Evolutionary conservation across 1,140 invertebrate species (phyloP).

Genomic region (Dreissena polymorpha): DNA sequence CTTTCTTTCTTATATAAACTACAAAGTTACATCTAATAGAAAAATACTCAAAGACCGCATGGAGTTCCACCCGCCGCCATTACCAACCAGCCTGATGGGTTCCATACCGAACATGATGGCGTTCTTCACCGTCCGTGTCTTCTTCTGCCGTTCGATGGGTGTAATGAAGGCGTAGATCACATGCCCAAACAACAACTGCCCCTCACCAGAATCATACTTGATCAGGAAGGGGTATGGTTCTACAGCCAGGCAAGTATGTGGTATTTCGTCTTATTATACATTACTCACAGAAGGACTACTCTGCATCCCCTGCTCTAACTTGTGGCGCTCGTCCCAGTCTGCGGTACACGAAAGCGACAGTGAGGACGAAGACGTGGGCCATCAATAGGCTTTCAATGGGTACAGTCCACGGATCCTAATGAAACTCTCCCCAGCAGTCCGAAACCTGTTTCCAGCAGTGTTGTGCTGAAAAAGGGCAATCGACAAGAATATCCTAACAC

Average conservation of each 20-base stretch:
- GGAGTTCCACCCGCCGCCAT: no score
- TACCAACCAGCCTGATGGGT: no score
- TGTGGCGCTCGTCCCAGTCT: background rate
- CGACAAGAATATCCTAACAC: background rate
- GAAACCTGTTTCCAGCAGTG: slow-evolving; percentile 2
- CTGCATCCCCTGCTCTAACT: background rate
- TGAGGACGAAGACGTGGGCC: background rate
- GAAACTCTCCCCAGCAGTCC: background rate
- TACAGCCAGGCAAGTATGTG: slow-evolving; percentile 7
- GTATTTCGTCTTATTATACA: background rate
- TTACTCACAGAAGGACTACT: background rate
- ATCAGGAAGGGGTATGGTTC: background rate
- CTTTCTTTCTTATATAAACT: no score
- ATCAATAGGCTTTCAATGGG: background rate
- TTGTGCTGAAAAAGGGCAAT: background rate
- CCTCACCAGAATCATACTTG: slow-evolving; percentile 1
- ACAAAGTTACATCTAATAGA: no score
- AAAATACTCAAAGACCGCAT: no score
- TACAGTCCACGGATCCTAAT: slow-evolving; percentile 4
- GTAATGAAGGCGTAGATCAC: background rate
- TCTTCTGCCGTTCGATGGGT: no score
- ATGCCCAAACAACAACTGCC: slow-evolving; percentile 6
- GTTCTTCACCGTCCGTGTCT: no score
- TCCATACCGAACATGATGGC: no score
- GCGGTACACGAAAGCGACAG: no score